Evolutionary conservation across 2,113 vertebrate genomes (phyloP).

Genomic region (Onychostruthus taczanowskii): DNA sequence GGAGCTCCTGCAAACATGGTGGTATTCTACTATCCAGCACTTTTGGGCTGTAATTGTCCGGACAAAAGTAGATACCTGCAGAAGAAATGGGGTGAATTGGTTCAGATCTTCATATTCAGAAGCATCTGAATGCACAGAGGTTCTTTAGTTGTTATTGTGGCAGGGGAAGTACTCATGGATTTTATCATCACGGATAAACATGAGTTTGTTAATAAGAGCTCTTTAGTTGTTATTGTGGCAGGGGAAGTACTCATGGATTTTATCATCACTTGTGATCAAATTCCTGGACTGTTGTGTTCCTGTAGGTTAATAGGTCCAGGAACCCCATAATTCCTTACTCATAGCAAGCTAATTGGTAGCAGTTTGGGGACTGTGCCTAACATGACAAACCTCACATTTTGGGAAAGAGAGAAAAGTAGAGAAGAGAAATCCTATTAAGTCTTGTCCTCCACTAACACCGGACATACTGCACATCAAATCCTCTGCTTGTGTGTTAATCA

Average conservation of each 20-base stretch:
- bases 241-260: neutral
- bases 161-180: too few species aligned
- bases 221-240: neutral
- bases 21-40: neutral
- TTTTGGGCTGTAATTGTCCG: neutral
- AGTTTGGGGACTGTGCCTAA: neutral
- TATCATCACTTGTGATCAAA: accelerated
- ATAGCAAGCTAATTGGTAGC: neutral
- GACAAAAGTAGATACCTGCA: neutral
- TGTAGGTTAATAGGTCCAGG: neutral
- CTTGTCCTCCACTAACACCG: neutral
- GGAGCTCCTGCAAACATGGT: neutral
- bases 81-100: neutral
- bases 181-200: too few species aligned
- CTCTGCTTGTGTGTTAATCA: conserved; percentile 15
- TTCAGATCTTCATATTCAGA: neutral
- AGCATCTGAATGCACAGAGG: neutral
- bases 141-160: too few species aligned
- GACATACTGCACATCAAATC: neutral
- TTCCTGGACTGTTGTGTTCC: neutral
- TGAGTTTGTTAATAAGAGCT: neutral
- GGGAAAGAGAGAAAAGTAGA: neutral
- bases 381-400: neutral
- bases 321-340: neutral
- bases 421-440: neutral